A percentile compares a stretch with the other conserved stretches of the same genome.
Conservation (phyloP, 2,113 vertebrate genomes). For the Camelus dromedarius region DNA sequence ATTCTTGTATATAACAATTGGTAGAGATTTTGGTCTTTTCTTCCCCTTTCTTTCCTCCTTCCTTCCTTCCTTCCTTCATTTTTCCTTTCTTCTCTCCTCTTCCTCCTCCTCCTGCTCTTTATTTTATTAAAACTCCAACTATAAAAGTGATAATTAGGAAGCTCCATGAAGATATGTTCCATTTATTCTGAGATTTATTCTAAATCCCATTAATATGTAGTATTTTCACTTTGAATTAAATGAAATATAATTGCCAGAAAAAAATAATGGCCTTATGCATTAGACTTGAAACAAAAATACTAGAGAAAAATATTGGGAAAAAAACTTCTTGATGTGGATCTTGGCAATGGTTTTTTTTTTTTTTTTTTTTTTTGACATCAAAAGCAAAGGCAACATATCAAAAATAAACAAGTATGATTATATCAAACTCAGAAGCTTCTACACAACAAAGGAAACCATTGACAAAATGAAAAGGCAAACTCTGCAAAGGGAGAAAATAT, state of each 20-base stretch:
- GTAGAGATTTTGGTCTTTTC: background rate
- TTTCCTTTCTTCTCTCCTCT: background rate
- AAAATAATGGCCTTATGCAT: background rate
- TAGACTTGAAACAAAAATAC: background rate
- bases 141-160: background rate
- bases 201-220: background rate
- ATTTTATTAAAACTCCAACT: background rate
- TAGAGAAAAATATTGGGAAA: background rate
- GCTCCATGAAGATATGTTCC: background rate
- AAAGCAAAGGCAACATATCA: background rate
- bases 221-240: background rate
- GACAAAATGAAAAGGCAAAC: background rate
- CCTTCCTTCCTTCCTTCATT: background rate
- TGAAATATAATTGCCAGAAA: background rate
- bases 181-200: background rate
- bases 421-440: background rate
- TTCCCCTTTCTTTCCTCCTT: background rate
- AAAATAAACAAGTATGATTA: background rate
- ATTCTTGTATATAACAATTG: background rate
- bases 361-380: background rate
- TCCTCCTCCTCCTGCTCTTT: background rate
- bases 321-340: background rate
- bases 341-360: background rate
- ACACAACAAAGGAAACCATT: background rate
- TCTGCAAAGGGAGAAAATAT: background rate